Base-by-base conservation (phyloP, 1,140 invertebrate genomes). In the Hetaerina americana region DNA sequence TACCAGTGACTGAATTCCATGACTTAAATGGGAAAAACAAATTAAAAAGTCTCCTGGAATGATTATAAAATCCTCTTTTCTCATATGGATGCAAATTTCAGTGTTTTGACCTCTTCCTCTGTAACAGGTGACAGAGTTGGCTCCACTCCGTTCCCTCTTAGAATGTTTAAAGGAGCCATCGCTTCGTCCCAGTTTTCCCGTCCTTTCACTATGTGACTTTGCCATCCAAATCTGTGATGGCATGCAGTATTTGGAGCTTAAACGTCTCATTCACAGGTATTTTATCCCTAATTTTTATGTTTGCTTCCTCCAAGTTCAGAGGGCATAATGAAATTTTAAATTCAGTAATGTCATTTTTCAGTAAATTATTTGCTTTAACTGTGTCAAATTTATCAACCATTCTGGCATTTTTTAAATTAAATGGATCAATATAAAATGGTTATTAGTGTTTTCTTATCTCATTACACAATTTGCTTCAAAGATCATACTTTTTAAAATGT, bases 161-260 rank as follows among this genome's bases (percentile, higher is more conserved):
- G 96, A 99, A 82, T 99, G 96, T 78, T 84, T 99, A 0, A 96
- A 97, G 76, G 96, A 98, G 78, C 90, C 94, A 0, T 90, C 91
- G 0, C 81, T 98, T 27, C 82, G 94, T 2, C 84, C 89, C 0
- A 96, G 92, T 79, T 97, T 99, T 80, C 92, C 94, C 3, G 90
- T 99, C 26, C 85, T 90, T 57, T 91, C 91, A 0, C 84, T 96
- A 3, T 96, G 92, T 78, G 92, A 95, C 80, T 97, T 97, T 82
- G 90, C 93, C 18, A 86, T 93, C 74, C 96, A 98, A 83, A 96
- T 98, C 57, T 94, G 94, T 80, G 93, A 97, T 83, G 96, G 95
- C 25, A 98, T 98, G 96, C 88, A 90, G 75, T 98, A 97, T 82
- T 83, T 97, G 70, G 96, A 97, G 83, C 89, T 87, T 70, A 97